Evolutionary conservation across 2,113 vertebrate species (phyloP), one percentile per base, ranked within the genome.

Genomic region (Tychaedon coryphoeus): DNA sequence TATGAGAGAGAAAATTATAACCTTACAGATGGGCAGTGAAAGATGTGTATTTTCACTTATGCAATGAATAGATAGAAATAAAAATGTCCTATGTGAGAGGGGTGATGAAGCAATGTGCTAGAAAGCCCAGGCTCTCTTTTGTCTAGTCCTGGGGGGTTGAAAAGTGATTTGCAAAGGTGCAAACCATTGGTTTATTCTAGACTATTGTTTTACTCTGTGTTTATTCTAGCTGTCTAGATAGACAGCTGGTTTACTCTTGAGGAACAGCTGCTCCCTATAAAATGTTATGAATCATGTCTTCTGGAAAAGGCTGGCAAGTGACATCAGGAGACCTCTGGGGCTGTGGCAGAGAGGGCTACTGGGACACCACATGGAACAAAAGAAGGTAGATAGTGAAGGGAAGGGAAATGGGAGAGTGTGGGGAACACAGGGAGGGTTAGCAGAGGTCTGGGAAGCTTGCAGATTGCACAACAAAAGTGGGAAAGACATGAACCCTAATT

Each of bases 371-470:
- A 10, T 14, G 25, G 47, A 51, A 77, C 12, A 38, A 64, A 66
- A 75, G 8, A 64, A 13, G 3, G 13, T 25, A 64, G n/a, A 65
- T 48, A 70, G 6, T 18, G 31, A 88, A 62, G 25, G 13, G 8
- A 76, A 14, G 4, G 11, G 18, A 76, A 91, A 66, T 9, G 7
- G 56, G 10, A 19, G 19, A 23, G 19, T 23, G 11, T 28, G 4
- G 9, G 12, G 5, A 42, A 15, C 4, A 34, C 4, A 14, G 33
- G 17, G 4, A 0, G 0, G 9, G 33, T 34, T 54, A 33, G 38
- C 11, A 76, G 72, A 86, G 6, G 19, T 40, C 28, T 48, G 78
- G 47, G n/a, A 84, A 89, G 8, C 25, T 71, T 77, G 22, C 3
- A 83, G 42, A 33, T 72, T 82, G 65, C 57, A 6, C 25, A 36